Base-by-base conservation (phyloP, 2,888 invertebrate species). In the Pteria penguin region DNA sequence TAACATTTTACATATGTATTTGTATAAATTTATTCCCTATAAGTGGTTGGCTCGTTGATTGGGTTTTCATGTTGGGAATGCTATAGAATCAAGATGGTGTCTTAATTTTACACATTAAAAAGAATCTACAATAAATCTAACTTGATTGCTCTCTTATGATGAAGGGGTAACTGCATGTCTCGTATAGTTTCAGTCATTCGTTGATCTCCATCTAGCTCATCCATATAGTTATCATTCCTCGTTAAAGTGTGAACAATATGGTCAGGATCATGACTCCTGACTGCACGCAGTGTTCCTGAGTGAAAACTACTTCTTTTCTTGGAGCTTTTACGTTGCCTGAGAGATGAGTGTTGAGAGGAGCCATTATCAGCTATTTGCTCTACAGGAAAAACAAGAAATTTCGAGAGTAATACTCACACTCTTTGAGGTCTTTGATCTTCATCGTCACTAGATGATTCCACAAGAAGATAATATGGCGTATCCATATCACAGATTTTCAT, bases 121-220 rank as follows among this genome's bases (percentile, higher is more conserved):
- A n/a, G n/a, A n/a, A n/a, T n/a, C n/a, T n/a, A n/a, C n/a, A n/a
- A n/a, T n/a, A n/a, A 45, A 45, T 55, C 78, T 63, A 77, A 88
- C 88, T 76, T 88, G 24, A 89, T 82, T 58, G 77, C 80, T 36
- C 83, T 77, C 67, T 88, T 87, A 62, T 78, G 80, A 5, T 84
- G 74, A 61, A 89, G 66, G 22, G 83, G 84, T 29, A 86, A 81
- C 5, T 86, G 84, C 82, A 87, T 87, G 27, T 77, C 84, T 31
- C 86, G 81, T 14, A 89, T 70, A 8, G 80, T 66, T 27, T 72
- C 76, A 27, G 60, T 75, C 11, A 72, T 73, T 68, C 79, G 84
- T 4, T 84, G 78, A 65, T 85, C 83, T 72, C 82, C 84, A 22
- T 81, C 84, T 29, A 77, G 52, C 31, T 78, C 81, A 22, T 78